Base-by-base conservation (phyloP, 2,888 invertebrate genomes). In the Erebia aethiops region DNA sequence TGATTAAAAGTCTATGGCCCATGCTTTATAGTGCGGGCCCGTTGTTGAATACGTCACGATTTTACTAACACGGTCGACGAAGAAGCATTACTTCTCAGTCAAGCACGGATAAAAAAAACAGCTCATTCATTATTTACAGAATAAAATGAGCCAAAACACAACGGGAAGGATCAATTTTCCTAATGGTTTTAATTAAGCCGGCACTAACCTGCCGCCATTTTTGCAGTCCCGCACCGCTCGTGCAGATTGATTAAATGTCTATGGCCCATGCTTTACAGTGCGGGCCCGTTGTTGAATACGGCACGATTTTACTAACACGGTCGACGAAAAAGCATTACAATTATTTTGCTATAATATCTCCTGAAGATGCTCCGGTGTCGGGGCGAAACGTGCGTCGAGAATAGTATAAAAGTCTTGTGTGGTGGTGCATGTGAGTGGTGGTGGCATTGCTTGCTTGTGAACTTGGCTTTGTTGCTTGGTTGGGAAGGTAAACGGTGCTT, bases 221-320 rank as follows among this genome's bases (percentile, higher is more conserved):
- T 92, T 92, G 91, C 89, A 87, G 87, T 89, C 90, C 88, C 89
- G 89, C 87, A 87, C 81, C 90, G 87, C 86, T 88, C 89, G 89
- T 89, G 92, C 92, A 92, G 92, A 93, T 92, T 93, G 92, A 92
- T 93, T 93, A 92, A 93, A 93, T 92, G 90, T 92, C 92, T 92
- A 92, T 92, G 93, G 91, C 77, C 91, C 93, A 92, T 92, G 93
- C 91, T 92, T 92, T 92, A 90, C 86, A 85, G 80, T 79, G 77
- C 68, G 84, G 82, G 75, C 84, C 83, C 92, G 81, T 81, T 88
- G 81, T 77, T 2, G 3, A 2, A 35, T 35, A 35, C 35, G 35
- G 7, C 35, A 35, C n/a, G n/a, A n/a, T n/a, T n/a, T n/a, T n/a
- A n/a, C n/a, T n/a, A n/a, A n/a, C n/a, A n/a, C n/a, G n/a, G n/a